Evolutionary conservation across 2,113 vertebrate genomes (phyloP).

Genomic region (Myotis brandtii): DNA sequence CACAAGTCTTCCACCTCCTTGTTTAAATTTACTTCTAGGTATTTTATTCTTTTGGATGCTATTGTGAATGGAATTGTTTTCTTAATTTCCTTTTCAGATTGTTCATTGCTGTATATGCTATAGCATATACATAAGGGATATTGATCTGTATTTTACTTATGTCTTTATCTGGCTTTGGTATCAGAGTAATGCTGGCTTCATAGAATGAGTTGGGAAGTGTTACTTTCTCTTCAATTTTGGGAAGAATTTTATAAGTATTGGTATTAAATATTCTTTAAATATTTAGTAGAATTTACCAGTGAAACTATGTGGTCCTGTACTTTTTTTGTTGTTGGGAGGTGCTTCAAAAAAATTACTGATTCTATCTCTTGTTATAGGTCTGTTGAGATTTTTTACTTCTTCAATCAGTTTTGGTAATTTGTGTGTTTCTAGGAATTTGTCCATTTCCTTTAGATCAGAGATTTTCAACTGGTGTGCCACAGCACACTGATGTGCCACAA

Average conservation of each 20-base stretch:
- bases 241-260: constrained; percentile 33
- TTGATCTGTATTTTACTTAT: constrained; percentile 12
- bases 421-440: constrained; percentile 3
- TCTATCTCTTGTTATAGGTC: not conserved
- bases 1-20: not conserved
- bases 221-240: not conserved
- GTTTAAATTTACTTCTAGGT: constrained; percentile 16
- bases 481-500: not conserved
- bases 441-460: not conserved
- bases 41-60: not conserved
- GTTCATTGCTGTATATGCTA: not conserved
- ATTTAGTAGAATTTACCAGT: constrained; percentile 33
- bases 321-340: not conserved
- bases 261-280: not conserved
- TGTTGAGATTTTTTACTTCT: constrained; percentile 8
- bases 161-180: constrained; percentile 7
- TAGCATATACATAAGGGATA: not conserved
- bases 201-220: not conserved
- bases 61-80: not conserved
- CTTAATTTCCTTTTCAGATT: constrained; percentile 27
- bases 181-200: not conserved
- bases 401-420: constrained; percentile 35
- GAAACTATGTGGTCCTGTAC: not conserved
- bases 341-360: not conserved
- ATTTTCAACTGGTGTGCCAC: not conserved